These are phyloP conservation scores for Mugil cephalus DNA, from an alignment of 2,113 vertebrate species.

Conservation along the genomic window DNA sequence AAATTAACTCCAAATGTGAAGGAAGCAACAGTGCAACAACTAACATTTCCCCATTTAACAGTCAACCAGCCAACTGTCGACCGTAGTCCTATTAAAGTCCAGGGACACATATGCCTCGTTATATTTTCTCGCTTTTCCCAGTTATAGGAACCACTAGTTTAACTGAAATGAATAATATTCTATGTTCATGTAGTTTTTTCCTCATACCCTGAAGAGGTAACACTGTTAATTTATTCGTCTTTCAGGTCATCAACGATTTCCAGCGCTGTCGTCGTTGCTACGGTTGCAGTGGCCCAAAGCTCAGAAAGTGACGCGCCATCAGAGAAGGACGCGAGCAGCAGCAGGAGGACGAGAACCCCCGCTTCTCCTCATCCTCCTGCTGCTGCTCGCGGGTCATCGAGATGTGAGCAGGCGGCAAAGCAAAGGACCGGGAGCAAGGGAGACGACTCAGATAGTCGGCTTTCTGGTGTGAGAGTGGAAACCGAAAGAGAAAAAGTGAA, in stretches of 20 bases:
- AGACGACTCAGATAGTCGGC: conserved; percentile 20
- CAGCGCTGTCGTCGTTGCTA: background rate
- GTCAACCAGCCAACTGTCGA: too few relatives aligned
- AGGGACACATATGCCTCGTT: too few relatives aligned
- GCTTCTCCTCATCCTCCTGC: too few relatives aligned
- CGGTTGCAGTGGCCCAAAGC: background rate
- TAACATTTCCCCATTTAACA: too few relatives aligned
- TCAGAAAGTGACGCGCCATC: conserved; percentile 39
- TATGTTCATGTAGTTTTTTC: too few relatives aligned
- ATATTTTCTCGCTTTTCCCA: too few relatives aligned
- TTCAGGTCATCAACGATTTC: conserved; percentile 38
- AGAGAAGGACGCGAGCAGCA: conserved; percentile 11
- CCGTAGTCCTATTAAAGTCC: too few relatives aligned
- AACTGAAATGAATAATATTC: too few relatives aligned
- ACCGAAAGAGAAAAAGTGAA: conserved; percentile 2
- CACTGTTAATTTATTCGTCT: background rate
- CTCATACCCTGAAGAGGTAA: background rate
- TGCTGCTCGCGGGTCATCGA: background rate
- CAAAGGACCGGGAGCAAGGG: conserved; percentile 4
- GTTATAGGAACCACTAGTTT: too few relatives aligned
- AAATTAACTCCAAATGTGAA: too few relatives aligned
- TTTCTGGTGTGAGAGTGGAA: background rate
- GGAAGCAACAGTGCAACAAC: too few relatives aligned
- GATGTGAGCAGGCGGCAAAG: background rate
- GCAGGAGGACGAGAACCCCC: too few relatives aligned